These are phyloP conservation scores for Himantopus leucocephalus DNA, from an alignment of 2,113 vertebrate genomes.

Conservation along the genomic window DNA sequence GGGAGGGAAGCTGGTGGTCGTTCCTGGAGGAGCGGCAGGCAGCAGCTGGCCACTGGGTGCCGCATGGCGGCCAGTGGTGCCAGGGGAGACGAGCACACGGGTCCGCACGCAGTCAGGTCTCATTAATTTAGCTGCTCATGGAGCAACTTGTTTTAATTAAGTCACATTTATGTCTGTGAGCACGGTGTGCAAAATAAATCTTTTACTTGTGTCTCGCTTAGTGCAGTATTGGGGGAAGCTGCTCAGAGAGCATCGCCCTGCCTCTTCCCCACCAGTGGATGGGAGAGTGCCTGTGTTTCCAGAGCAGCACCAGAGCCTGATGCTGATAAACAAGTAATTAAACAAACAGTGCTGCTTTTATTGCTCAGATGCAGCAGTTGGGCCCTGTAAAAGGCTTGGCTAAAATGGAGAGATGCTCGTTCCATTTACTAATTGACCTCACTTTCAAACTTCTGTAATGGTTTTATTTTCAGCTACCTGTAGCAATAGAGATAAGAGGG, in stretches of 20 bases:
- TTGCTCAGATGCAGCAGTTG: not conserved
- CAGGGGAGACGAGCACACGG: not conserved
- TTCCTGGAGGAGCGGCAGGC: not conserved
- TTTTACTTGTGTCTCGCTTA: not conserved
- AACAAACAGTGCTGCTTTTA: not conserved
- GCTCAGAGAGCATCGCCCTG: not conserved
- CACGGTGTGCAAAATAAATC: not conserved
- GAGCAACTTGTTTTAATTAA: not conserved
- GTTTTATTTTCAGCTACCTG: not conserved
- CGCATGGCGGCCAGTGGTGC: accelerated
- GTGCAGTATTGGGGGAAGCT: not conserved
- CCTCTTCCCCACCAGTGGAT: not conserved
- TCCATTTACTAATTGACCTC: not conserved
- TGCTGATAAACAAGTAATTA: not conserved
- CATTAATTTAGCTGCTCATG: not conserved
- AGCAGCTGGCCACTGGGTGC: no score
- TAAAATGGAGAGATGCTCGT: not conserved
- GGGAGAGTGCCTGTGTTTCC: not conserved
- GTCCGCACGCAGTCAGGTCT: not conserved
- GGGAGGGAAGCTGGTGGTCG: not conserved
- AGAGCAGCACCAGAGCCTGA: not conserved
- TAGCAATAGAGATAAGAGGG: not conserved
- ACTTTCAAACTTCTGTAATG: not conserved
- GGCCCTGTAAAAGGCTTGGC: not conserved
- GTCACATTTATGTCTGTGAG: not conserved